A percentile compares a stretch with the other conserved stretches of the same genome.
Evolutionary conservation across 2,888 invertebrate species (phyloP).

Genomic region (Epirrhoe tristata): DNA sequence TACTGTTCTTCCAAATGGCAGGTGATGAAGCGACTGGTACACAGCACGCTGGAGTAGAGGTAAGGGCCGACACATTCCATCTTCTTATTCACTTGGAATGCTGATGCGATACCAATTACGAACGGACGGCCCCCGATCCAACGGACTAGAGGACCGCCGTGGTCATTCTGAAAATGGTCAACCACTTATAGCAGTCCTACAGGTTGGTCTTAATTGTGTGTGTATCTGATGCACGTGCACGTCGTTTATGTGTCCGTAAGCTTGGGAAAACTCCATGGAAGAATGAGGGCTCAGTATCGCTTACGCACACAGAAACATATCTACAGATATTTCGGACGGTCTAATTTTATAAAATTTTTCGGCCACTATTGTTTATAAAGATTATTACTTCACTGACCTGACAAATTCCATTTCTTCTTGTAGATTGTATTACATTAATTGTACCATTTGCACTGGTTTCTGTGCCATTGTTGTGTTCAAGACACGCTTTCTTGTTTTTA

Average conservation of each 20-base stretch:
- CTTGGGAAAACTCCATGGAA: no score
- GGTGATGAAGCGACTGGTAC: constrained; percentile 9
- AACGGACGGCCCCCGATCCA: constrained; percentile 48
- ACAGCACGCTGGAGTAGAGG: constrained; percentile 12
- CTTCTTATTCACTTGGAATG: constrained; percentile 17
- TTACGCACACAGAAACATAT: no score
- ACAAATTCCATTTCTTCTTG: constrained; percentile 22
- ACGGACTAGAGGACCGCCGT: constrained; percentile 54
- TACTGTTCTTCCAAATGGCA: constrained; percentile 15
- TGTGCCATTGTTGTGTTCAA: not conserved
- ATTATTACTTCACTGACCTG: constrained; percentile 10
- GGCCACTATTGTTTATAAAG: no score
- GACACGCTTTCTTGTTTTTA: not conserved
- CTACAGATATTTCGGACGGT: no score
- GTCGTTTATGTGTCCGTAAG: no score
- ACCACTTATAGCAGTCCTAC: no score
- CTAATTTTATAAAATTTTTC: no score
- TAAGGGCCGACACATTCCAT: constrained; percentile 22
- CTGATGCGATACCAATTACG: constrained; percentile 50
- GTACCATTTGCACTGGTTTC: not conserved
- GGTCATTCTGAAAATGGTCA: constrained; percentile 41
- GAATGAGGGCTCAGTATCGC: no score
- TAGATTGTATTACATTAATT: not conserved
- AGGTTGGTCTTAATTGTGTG: no score
- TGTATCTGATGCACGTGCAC: no score